Percentiles rank a stretch among this genome's conserved stretches.
Conservation (phyloP, 2,888 invertebrate genomes). For the Pollenia labialis region DNA sequence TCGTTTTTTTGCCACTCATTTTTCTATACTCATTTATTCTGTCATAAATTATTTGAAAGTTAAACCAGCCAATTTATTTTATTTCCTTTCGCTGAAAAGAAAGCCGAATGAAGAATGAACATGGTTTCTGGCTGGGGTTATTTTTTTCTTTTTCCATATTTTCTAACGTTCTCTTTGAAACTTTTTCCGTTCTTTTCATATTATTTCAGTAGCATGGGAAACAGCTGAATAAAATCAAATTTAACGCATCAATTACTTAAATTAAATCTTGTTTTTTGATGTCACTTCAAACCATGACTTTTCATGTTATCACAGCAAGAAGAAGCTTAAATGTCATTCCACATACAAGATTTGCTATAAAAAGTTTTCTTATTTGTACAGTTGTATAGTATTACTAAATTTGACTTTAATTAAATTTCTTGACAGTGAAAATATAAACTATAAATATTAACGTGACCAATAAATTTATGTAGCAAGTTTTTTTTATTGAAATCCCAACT, state of each 20-base stretch:
- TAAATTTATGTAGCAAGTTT: no score
- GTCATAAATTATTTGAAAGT: not conserved
- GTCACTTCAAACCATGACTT: constrained; percentile 29
- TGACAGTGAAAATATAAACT: no score
- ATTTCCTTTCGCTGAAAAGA: constrained; percentile 15
- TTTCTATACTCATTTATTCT: no score
- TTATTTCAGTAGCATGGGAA: not conserved
- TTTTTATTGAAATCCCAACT: no score
- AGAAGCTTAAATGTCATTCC: no score
- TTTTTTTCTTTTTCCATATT: not conserved
- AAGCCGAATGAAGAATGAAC: not conserved
- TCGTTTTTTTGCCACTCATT: not conserved
- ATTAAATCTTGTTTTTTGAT: constrained; percentile 52
- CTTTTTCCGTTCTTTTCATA: not conserved
- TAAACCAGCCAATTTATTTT: constrained; percentile 36
- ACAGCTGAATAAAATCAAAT: constrained; percentile 49
- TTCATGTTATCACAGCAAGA: not conserved
- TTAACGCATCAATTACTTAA: constrained; percentile 65
- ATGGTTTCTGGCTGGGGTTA: not conserved
- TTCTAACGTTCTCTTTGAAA: not conserved
- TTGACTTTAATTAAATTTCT: no score
- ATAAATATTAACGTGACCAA: no score
- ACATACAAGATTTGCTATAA: no score
- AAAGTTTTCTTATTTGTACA: no score
- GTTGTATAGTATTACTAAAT: no score